Percentiles rank a stretch among this genome's conserved stretches.
phyloP scores from a whole-genome alignment of 1,140 invertebrate species.

The Pseudomyrmex pallidus region DNA sequence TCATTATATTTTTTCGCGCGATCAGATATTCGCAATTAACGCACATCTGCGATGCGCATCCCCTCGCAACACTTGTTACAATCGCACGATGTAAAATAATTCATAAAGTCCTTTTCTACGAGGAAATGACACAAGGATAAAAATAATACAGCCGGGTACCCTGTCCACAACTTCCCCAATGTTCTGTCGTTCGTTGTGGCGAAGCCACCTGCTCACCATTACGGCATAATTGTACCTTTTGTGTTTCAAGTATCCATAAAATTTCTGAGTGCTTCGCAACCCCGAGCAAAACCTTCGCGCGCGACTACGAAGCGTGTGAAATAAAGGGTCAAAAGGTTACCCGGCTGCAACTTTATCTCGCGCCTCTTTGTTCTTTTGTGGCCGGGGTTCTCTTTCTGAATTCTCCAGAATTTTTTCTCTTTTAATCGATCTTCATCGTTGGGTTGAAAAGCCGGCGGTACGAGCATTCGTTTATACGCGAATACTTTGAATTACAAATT shows the following conservation, averaged over 20 bases:
- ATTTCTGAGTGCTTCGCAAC: slow-evolving; percentile 56
- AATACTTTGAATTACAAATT: slow-evolving; percentile 10
- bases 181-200: slow-evolving; percentile 34
- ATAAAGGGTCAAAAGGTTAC: slow-evolving; percentile 56
- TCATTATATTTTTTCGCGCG: neutral
- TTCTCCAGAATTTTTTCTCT: neutral
- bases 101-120: slow-evolving; percentile 17
- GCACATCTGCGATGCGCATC: neutral
- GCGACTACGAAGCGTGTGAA: slow-evolving; percentile 42
- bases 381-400: neutral
- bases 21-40: neutral
- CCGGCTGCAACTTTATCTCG: slow-evolving; percentile 41
- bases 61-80: too few species aligned
- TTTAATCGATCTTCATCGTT: neutral
- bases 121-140: slow-evolving; percentile 35
- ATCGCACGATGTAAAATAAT: slow-evolving; percentile 23
- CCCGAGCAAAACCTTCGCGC: slow-evolving; percentile 34
- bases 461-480: slow-evolving; percentile 6
- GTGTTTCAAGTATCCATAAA: slow-evolving; percentile 59
- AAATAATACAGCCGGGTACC: slow-evolving; percentile 10
- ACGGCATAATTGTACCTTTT: slow-evolving; percentile 59
- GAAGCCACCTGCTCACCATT: slow-evolving; percentile 57
- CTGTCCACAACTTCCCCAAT: slow-evolving; percentile 39
- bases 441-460: neutral
- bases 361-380: slow-evolving; percentile 13